Evolutionary conservation across 2,888 invertebrate species (phyloP).

Genomic region (Stenchaetothrips biformis): DNA sequence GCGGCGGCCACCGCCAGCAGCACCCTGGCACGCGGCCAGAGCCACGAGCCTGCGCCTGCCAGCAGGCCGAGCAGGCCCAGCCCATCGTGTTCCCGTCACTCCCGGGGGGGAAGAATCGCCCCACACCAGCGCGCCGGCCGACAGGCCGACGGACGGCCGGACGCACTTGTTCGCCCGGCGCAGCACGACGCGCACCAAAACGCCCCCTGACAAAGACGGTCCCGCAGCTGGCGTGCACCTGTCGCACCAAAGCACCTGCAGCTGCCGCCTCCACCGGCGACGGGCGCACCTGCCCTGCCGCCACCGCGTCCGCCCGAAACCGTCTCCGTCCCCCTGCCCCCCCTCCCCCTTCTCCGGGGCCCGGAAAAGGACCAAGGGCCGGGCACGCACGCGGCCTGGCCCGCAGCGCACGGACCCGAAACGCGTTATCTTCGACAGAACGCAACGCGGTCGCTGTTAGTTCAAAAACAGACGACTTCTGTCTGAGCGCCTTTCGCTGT

Average conservation of each 20-base stretch:
- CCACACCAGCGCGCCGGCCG: too few relatives aligned
- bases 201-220: neutral
- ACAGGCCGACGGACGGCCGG: too few relatives aligned
- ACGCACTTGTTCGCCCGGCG: neutral
- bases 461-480: too few relatives aligned
- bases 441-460: too few relatives aligned
- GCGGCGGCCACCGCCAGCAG: too few relatives aligned
- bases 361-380: neutral
- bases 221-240: constrained; percentile 14
- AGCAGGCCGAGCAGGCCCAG: too few relatives aligned
- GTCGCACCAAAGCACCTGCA: constrained; percentile 25
- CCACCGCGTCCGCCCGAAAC: neutral
- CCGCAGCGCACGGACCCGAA: neutral
- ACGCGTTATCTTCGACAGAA: neutral
- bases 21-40: too few relatives aligned
- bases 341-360: neutral
- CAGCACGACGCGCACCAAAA: neutral
- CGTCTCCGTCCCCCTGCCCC: neutral
- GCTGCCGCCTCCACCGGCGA: neutral
- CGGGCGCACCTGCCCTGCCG: neutral
- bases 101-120: too few relatives aligned
- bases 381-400: neutral
- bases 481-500: too few relatives aligned
- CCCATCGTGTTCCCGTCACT: too few relatives aligned
- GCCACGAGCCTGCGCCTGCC: too few relatives aligned